phyloP scores from a whole-genome alignment of 2,113 vertebrate species.

The Cebidichthys violaceus region DNA sequence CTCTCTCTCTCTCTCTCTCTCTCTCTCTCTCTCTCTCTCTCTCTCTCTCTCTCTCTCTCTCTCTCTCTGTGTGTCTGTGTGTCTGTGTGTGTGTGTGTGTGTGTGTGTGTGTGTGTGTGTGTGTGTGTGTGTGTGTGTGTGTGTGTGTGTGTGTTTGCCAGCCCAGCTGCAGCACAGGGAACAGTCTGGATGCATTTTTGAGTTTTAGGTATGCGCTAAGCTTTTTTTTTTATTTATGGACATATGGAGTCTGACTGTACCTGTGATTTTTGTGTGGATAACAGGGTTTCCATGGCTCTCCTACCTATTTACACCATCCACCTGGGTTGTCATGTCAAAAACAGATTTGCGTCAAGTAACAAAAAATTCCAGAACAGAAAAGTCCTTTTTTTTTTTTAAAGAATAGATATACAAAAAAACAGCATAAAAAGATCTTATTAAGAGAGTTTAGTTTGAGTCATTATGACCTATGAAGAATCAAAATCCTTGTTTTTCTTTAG shows the following conservation, averaged over 20 bases:
- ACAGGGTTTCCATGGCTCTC: background rate
- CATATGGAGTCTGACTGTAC: slow-evolving; percentile 14
- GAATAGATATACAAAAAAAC: too few relatives aligned
- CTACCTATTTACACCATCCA: background rate
- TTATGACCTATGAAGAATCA: background rate
- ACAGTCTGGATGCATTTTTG: slow-evolving; percentile 31
- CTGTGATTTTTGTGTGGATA: background rate
- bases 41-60: too few relatives aligned
- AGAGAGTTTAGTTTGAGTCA: slow-evolving; percentile 1
- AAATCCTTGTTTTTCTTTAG: background rate
- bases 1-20: too few relatives aligned
- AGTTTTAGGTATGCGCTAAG: slow-evolving; percentile 30
- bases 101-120: background rate
- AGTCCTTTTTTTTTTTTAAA: background rate
- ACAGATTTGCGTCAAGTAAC: background rate
- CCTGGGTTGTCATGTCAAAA: background rate
- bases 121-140: background rate
- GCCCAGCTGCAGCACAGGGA: slow-evolving; percentile 56
- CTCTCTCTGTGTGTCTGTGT: background rate
- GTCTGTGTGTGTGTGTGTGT: background rate
- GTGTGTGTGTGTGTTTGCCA: background rate
- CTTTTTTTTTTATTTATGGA: slow-evolving; percentile 45
- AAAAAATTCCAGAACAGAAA: background rate
- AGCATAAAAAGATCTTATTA: background rate
- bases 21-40: too few relatives aligned